phyloP scores from a whole-genome alignment of 2,888 invertebrate species.

The Ichneumoninae sp. region DNA sequence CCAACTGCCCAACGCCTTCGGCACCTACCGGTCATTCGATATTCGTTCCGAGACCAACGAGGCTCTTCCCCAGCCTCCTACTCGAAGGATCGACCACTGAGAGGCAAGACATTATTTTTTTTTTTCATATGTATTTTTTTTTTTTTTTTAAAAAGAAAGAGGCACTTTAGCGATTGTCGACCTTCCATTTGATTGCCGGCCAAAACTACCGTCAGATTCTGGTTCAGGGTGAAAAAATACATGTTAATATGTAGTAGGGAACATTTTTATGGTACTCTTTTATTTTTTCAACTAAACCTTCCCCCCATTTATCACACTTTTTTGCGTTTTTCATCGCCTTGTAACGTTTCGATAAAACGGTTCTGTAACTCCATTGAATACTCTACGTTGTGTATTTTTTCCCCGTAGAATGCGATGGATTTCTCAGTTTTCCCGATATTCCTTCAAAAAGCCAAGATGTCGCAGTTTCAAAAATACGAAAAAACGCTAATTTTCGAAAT shows the following conservation, averaged over 20 bases:
- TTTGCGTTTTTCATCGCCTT: background rate
- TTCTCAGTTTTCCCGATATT: background rate
- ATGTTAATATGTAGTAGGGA: background rate
- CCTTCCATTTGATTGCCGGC: background rate
- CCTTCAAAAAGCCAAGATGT: background rate
- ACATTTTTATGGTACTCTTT: background rate
- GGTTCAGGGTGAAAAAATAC: background rate
- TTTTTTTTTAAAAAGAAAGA: background rate
- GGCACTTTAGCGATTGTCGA: background rate
- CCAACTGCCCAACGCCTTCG: conserved; percentile 66
- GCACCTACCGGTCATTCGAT: conserved; percentile 72
- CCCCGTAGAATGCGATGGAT: background rate
- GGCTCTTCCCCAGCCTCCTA: conserved; percentile 56
- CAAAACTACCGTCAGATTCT: background rate
- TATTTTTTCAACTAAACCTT: background rate
- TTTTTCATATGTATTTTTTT: background rate
- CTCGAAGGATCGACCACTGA: conserved; percentile 57
- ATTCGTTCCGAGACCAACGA: conserved; percentile 68
- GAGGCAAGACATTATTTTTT: conserved; percentile 39
- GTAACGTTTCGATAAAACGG: background rate
- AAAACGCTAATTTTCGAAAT: background rate
- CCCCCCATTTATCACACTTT: background rate
- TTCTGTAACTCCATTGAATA: background rate
- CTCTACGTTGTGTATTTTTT: background rate
- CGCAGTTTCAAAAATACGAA: background rate